These are phyloP conservation scores for Martes flavigula DNA, from an alignment of 2,797 vertebrate species.

Conservation along the genomic window DNA sequence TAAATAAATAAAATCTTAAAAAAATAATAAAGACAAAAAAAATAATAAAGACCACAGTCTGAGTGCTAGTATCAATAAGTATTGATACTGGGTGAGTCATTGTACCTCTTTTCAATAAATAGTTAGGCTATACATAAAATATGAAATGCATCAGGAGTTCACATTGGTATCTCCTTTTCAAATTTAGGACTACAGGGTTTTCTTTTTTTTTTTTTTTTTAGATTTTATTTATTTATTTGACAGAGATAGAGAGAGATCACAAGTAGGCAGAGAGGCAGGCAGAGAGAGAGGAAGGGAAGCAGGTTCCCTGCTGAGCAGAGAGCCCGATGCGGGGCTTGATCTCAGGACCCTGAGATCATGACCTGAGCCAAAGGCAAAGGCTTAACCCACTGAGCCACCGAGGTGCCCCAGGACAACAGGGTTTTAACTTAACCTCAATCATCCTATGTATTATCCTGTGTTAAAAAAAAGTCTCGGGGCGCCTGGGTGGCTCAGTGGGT, in stretches of 20 bases:
- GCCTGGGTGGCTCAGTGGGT: too few relatives aligned
- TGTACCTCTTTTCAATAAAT: background rate
- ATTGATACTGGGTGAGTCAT: background rate
- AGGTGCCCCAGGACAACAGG: background rate
- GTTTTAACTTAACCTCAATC: background rate
- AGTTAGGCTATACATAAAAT: background rate
- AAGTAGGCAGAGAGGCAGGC: too few relatives aligned
- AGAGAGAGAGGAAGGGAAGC: too few relatives aligned
- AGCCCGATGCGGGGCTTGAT: too few relatives aligned
- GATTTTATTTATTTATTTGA: too few relatives aligned
- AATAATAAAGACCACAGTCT: background rate
- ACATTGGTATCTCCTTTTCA: background rate
- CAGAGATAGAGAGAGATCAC: too few relatives aligned
- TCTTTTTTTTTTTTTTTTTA: background rate
- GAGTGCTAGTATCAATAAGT: background rate
- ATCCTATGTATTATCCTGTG: background rate
- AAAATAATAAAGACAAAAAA: background rate
- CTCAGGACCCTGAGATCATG: too few relatives aligned
- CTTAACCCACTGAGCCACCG: too few relatives aligned
- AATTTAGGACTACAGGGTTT: background rate
- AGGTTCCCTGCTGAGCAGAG: too few relatives aligned
- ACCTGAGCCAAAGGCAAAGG: too few relatives aligned
- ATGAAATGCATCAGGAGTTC: background rate
- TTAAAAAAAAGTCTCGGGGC: background rate
- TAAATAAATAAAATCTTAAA: too few relatives aligned